phyloP scores from a whole-genome alignment of 2,113 vertebrate species.

The Forbesichthys papilliferus region DNA sequence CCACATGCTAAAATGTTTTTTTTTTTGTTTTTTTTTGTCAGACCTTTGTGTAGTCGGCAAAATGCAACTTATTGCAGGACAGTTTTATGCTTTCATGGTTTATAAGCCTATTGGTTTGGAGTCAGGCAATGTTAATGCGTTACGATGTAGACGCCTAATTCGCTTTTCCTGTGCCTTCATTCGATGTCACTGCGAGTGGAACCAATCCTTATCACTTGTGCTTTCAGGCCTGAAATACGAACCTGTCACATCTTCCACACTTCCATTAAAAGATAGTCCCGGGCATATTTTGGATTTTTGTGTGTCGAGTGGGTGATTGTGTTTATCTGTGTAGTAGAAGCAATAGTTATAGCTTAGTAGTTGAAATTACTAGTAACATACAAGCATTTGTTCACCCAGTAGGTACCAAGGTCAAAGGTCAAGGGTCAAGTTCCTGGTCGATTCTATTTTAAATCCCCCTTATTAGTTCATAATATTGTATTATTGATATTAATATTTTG shows the following conservation, averaged over 20 bases:
- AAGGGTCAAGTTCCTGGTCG: background rate
- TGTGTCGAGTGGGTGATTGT: background rate
- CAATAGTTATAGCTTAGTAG: background rate
- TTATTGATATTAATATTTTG: background rate
- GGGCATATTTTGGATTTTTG: constrained; percentile 2
- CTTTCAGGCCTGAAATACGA: constrained; percentile 37
- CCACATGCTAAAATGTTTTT: constrained; percentile 16
- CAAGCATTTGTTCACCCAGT: too few relatives aligned
- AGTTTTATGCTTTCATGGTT: background rate
- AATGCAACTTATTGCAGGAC: constrained; percentile 9
- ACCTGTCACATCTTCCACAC: constrained; percentile 36
- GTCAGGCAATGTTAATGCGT: constrained; percentile 21
- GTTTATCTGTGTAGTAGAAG: background rate
- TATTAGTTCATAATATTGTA: background rate
- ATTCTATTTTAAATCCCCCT: background rate
- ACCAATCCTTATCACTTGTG: constrained; percentile 16
- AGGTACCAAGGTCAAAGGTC: too few relatives aligned
- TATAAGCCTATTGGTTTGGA: constrained; percentile 27
- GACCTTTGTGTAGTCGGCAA: constrained; percentile 9
- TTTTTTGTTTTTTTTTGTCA: constrained; percentile 38
- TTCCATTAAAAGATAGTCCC: constrained; percentile 48
- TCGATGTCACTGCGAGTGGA: constrained; percentile 28
- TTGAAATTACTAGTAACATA: too few relatives aligned
- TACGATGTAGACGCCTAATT: constrained; percentile 5
- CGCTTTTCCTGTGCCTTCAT: constrained; percentile 28